Conservation (phyloP, 2,113 vertebrate genomes). For the Acrocephalus kingi region DNA sequence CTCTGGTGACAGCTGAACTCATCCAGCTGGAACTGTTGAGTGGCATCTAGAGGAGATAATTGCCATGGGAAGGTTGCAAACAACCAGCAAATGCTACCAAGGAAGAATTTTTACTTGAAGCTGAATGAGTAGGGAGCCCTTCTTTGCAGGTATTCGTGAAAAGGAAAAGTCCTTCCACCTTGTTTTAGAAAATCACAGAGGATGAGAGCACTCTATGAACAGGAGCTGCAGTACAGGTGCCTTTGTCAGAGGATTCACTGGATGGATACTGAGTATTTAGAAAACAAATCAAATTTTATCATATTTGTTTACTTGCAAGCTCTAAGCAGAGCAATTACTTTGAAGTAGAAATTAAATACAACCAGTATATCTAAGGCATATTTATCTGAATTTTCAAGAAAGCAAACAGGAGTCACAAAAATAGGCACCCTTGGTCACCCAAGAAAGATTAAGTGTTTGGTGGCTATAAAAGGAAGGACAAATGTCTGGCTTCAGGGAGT, state of each 20-base stretch:
- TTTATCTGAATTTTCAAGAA: conserved; percentile 1
- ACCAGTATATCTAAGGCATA: background rate
- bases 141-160: background rate
- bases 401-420: background rate
- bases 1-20: conserved; percentile 1
- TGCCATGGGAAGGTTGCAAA: background rate
- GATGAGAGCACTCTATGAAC: background rate
- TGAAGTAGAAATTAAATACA: background rate
- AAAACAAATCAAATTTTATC: background rate
- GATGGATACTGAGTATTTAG: background rate
- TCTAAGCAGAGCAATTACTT: background rate
- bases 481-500: background rate
- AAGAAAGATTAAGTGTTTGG: background rate
- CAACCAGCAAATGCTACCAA: background rate
- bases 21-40: background rate
- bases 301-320: background rate
- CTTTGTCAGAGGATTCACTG: background rate
- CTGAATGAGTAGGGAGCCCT: background rate
- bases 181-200: background rate
- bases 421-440: background rate
- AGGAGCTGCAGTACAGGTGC: background rate
- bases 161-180: background rate
- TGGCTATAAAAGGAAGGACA: background rate
- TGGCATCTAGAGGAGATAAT: background rate
- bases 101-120: background rate